Percentiles rank a stretch among this genome's conserved stretches.
phyloP scores from a whole-genome alignment of 2,797 vertebrate genomes.

The Urophycis tenuis region DNA sequence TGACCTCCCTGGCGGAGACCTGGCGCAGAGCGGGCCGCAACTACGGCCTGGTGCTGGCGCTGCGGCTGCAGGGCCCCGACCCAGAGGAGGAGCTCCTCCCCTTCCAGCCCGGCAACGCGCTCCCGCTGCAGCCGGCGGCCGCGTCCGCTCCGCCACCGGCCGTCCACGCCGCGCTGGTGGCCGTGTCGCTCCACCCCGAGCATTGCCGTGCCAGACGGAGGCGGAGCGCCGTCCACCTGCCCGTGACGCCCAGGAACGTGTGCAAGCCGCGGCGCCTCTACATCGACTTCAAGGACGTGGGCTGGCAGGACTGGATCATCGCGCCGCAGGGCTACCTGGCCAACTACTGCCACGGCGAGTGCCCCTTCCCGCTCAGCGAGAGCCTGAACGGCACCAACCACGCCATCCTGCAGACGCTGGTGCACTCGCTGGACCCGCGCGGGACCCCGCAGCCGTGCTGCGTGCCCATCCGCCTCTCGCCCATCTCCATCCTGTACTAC shows the following conservation, averaged over 20 bases:
- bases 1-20: constrained; percentile 64
- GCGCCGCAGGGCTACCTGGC: constrained; percentile 93
- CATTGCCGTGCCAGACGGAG: constrained; percentile 70
- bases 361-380: constrained; percentile 76
- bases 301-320: constrained; percentile 97
- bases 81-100: constrained; percentile 21
- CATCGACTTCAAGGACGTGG: constrained; percentile 89
- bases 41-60: constrained; percentile 71
- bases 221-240: constrained; percentile 49
- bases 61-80: constrained; percentile 31
- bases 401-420: constrained; percentile 87
- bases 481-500: constrained; percentile 92
- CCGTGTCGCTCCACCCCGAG: constrained; percentile 75
- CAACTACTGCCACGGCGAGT: constrained; percentile 89
- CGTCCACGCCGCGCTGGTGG: constrained; percentile 70
- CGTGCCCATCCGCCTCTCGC: constrained; percentile 84
- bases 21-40: constrained; percentile 61
- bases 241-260: constrained; percentile 62
- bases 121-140: not conserved
- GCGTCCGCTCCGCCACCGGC: constrained; percentile 39
- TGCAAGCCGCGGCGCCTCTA: constrained; percentile 84
- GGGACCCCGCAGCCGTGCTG: constrained; percentile 85
- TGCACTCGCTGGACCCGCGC: constrained; percentile 78
- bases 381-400: constrained; percentile 87
- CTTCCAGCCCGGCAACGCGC: constrained; percentile 19